Percentiles rank a stretch among this genome's conserved stretches.
Conservation (phyloP, 2,888 invertebrate species). For the Phymatocera aterrima region DNA sequence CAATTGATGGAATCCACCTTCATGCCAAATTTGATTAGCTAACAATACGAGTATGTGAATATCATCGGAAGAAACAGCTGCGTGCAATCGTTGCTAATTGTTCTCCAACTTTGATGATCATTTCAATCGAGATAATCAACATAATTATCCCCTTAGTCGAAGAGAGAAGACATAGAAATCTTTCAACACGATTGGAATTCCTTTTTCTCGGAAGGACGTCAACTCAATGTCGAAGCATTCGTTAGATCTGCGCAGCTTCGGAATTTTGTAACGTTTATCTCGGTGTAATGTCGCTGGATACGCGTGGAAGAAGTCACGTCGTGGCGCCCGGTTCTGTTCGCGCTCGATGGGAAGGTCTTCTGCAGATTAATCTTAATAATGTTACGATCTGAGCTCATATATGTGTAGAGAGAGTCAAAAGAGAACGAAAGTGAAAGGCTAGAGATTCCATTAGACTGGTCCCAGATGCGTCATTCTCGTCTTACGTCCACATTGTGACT, state of each 20-base stretch:
- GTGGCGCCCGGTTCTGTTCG: not conserved
- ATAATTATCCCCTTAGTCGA: not conserved
- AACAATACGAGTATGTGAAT: not conserved
- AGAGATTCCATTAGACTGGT: slow-evolving; percentile 58
- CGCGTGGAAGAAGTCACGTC: not conserved
- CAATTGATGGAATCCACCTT: not conserved
- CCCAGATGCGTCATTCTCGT: slow-evolving; percentile 45
- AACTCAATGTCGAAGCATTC: not conserved
- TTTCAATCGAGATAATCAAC: not conserved
- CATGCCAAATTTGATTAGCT: not conserved
- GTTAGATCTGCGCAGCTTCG: not conserved
- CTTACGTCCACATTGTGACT: slow-evolving; percentile 16
- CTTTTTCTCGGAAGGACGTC: not conserved
- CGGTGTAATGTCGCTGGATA: not conserved
- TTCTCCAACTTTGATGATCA: not conserved
- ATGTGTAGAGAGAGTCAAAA: slow-evolving; percentile 56
- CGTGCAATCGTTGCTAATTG: not conserved
- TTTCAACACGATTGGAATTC: slow-evolving; percentile 3
- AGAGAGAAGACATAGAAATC: not conserved
- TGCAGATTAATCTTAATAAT: not conserved
- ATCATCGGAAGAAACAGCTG: not conserved
- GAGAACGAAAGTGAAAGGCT: slow-evolving; percentile 69
- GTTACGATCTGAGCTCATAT: not conserved
- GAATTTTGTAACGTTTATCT: not conserved
- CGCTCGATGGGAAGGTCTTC: not conserved